Evolutionary conservation across 2,797 vertebrate genomes (phyloP).

Genomic region (Paedocypris micromegethes): DNA sequence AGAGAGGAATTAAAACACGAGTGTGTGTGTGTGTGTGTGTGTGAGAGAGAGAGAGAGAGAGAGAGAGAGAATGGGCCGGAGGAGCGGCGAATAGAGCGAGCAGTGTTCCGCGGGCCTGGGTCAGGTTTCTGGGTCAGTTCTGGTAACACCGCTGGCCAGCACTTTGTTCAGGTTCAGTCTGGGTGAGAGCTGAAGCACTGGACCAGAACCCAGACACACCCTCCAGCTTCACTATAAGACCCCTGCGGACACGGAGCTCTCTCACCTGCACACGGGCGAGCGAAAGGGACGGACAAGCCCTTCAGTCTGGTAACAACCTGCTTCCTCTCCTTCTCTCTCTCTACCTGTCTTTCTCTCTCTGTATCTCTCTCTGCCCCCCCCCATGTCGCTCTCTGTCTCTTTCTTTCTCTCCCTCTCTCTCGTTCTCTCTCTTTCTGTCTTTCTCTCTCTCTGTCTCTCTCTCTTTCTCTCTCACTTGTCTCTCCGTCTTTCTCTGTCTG

Average conservation of each 20-base stretch:
- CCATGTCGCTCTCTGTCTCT: too few relatives aligned
- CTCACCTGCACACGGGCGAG: background rate
- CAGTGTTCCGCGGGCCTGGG: conserved; percentile 42
- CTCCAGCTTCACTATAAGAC: conserved; percentile 15
- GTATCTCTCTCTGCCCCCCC: too few relatives aligned
- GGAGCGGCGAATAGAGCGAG: conserved; percentile 37
- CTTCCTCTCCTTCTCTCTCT: too few relatives aligned
- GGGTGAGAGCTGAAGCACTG: conserved; percentile 44
- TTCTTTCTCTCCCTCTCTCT: too few relatives aligned
- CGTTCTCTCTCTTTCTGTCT: too few relatives aligned
- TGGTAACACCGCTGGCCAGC: conserved; percentile 41
- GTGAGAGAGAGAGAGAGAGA: conserved; percentile 6
- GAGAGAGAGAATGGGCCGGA: conserved; percentile 9
- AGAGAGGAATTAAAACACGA: background rate
- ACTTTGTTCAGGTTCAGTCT: conserved; percentile 48
- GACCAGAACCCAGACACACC: conserved; percentile 46
- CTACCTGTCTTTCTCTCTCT: too few relatives aligned
- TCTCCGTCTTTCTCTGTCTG: too few relatives aligned
- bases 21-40: background rate
- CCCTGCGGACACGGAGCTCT: conserved; percentile 4
- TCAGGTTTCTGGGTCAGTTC: conserved; percentile 52
- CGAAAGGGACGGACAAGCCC: too few relatives aligned
- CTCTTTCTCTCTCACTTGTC: too few relatives aligned
- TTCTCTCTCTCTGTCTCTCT: too few relatives aligned
- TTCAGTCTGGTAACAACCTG: too few relatives aligned